Percentiles rank a stretch among this genome's conserved stretches.
Conservation (phyloP, 2,888 invertebrate species). For the Drosophila paramelanica region DNA sequence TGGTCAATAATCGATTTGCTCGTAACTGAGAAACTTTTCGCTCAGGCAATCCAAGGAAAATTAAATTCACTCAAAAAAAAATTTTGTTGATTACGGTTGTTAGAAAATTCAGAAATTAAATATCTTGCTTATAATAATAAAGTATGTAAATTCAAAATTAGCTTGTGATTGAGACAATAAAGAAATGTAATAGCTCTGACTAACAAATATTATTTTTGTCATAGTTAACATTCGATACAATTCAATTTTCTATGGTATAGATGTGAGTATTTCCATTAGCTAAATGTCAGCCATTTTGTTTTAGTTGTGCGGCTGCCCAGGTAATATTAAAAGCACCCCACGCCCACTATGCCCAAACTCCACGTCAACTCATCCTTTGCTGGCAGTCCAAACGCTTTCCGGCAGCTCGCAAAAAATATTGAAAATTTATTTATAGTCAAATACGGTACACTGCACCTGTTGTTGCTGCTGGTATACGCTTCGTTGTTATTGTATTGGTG, state of each 20-base stretch:
- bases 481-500: conserved; percentile 27
- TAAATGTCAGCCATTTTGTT: conserved; percentile 43
- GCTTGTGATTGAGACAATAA: no score
- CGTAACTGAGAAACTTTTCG: conserved; percentile 4
- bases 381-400: conserved; percentile 33
- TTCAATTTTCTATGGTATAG: conserved; percentile 19
- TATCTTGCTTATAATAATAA: no score
- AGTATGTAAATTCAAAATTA: no score
- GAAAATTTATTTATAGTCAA: conserved; percentile 74
- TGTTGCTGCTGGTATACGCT: conserved; percentile 32
- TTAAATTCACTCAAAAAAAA: neutral
- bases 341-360: neutral
- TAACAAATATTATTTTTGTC: no score
- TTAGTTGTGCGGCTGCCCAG: conserved; percentile 24
- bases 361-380: neutral
- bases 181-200: no score
- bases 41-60: conserved; percentile 1
- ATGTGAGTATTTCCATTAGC: conserved; percentile 14
- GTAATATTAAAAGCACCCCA: neutral
- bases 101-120: neutral
- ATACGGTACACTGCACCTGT: conserved; percentile 73
- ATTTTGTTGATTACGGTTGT: neutral
- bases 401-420: conserved; percentile 56
- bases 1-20: conserved; percentile 30
- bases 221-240: no score